Percentiles rank a stretch among this genome's conserved stretches.
Conservation (phyloP, 2,113 vertebrate genomes). For the pig (Sus scrofa) region T2T-Sscrofa CM000812.6:141870501-141871000, state of each 20-base stretch:
- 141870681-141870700: neutral
- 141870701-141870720: neutral
- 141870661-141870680: neutral
- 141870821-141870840: neutral
- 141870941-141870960: neutral
- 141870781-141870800: neutral
- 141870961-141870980: neutral
- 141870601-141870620: neutral
- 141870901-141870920: constrained; percentile 41
- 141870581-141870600: neutral
- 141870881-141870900: neutral
- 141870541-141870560: neutral
- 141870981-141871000: neutral
- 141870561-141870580: neutral
- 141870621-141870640: neutral
- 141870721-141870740: neutral
- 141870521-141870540: neutral
- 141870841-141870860: neutral
- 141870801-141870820: constrained; percentile 1
- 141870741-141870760: constrained; percentile 10
- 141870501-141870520: neutral
- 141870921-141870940: neutral
- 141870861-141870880: neutral
- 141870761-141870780: neutral
- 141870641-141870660: neutral